phyloP scores from a whole-genome alignment of 2,888 invertebrate species.

The Carterocephalus palaemon region DNA sequence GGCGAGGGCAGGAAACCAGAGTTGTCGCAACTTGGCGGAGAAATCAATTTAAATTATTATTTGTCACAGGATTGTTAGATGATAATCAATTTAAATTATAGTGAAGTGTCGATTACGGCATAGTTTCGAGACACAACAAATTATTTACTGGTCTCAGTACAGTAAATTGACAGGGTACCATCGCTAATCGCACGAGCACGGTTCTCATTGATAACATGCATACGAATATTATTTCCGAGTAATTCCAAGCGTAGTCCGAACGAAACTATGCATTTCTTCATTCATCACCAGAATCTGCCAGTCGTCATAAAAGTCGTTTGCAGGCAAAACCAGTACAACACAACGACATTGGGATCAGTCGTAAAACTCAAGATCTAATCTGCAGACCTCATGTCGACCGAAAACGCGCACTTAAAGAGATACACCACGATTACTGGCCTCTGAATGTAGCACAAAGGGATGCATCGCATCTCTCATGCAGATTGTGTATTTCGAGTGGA shows the following conservation, averaged over 20 bases:
- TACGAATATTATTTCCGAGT: too few relatives aligned
- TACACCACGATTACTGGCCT: slow-evolving; percentile 23
- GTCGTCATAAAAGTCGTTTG: background rate
- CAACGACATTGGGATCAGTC: slow-evolving; percentile 34
- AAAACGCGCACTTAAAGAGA: slow-evolving; percentile 30
- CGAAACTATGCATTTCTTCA: too few relatives aligned
- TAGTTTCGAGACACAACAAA: background rate
- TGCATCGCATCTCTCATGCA: too few relatives aligned
- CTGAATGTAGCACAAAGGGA: slow-evolving; percentile 24
- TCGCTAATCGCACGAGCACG: too few relatives aligned
- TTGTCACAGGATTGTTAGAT: slow-evolving; percentile 8
- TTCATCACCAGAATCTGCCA: slow-evolving; percentile 4
- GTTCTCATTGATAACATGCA: too few relatives aligned
- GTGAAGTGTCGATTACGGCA: slow-evolving; percentile 1
- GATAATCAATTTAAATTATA: slow-evolving; percentile 10
- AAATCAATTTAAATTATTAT: slow-evolving; percentile 22
- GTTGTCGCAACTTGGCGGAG: slow-evolving; percentile 13
- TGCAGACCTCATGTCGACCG: slow-evolving; percentile 31
- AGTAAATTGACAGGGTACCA: too few relatives aligned
- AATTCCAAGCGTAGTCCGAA: too few relatives aligned
- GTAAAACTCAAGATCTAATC: slow-evolving; percentile 35
- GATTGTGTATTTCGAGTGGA: background rate
- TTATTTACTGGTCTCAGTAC: too few relatives aligned
- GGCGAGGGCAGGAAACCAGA: slow-evolving; percentile 20
- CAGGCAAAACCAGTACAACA: slow-evolving; percentile 26